Evolutionary conservation across 2,797 vertebrate species (phyloP).

Genomic region (Nasua narica): DNA sequence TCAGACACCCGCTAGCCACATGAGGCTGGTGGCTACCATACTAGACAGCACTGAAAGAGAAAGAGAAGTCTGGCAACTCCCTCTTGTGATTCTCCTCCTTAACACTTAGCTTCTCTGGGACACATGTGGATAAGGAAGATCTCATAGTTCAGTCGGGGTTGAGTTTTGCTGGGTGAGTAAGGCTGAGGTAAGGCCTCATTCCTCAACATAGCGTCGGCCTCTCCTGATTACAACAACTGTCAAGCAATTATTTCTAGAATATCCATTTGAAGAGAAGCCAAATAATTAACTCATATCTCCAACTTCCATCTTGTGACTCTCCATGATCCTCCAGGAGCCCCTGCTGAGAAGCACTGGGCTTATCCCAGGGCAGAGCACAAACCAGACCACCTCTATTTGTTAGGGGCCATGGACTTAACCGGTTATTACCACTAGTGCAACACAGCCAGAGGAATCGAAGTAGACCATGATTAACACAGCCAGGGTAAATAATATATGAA

Average conservation of each 20-base stretch:
- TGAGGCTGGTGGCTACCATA: not conserved
- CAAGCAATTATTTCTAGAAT: not conserved
- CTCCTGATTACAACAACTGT: not conserved
- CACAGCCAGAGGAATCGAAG: not conserved
- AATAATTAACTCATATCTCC: not conserved
- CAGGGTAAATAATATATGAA: not conserved
- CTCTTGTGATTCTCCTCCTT: not conserved
- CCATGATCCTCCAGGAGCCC: not conserved
- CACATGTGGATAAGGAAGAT: not conserved
- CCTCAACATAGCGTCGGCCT: not conserved
- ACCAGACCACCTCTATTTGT: not conserved
- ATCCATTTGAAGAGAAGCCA: slow-evolving; percentile 3
- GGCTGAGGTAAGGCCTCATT: not conserved
- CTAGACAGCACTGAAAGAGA: not conserved
- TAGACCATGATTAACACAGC: not conserved
- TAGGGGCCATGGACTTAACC: not conserved
- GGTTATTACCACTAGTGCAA: not conserved
- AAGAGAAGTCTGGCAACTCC: not conserved
- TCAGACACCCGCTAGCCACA: not conserved
- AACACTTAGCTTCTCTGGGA: not conserved
- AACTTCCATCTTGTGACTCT: not conserved
- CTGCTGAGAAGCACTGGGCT: not conserved
- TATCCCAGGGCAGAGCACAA: not conserved
- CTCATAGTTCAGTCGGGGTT: not conserved
- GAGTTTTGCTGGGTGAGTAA: not conserved